Evolutionary conservation across 2,888 invertebrate species (phyloP).

Genomic region (Lasius fuliginosus): DNA sequence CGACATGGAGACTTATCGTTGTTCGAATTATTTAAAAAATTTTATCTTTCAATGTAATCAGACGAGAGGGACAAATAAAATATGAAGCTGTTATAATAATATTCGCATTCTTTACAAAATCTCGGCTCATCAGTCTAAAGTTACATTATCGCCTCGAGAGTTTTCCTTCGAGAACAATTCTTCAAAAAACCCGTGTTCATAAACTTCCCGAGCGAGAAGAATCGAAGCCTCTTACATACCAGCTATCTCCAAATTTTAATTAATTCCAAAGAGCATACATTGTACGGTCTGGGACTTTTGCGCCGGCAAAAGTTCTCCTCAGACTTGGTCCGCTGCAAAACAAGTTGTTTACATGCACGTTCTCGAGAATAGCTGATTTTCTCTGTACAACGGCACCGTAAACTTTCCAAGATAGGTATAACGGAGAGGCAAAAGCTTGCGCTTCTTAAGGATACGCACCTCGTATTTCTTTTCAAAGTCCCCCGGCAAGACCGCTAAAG

Average conservation of each 20-base stretch:
- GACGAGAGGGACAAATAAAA: neutral
- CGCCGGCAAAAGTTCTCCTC: conserved; percentile 27
- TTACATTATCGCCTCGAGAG: neutral
- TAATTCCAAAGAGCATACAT: conserved; percentile 45
- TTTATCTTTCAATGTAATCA: neutral
- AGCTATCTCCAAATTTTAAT: conserved; percentile 41
- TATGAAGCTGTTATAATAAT: neutral
- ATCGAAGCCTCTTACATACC: conserved; percentile 1
- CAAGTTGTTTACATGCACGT: conserved; percentile 30
- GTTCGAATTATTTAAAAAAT: neutral
- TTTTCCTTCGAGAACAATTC: conserved; percentile 38
- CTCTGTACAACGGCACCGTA: conserved; percentile 15
- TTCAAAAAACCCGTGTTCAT: conserved; percentile 25
- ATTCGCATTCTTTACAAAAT: neutral
- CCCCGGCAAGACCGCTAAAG: neutral
- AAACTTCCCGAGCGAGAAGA: conserved; percentile 34
- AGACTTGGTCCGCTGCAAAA: conserved; percentile 18
- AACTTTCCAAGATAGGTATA: conserved; percentile 35
- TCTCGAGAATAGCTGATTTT: conserved; percentile 26
- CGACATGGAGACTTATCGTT: neutral
- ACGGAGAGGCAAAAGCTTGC: neutral
- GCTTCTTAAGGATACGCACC: conserved; percentile 41
- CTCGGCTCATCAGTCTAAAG: conserved; percentile 9
- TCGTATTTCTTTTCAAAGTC: conserved; percentile 48
- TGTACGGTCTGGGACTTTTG: conserved; percentile 20